A percentile compares a stretch with the other conserved stretches of the same genome.
These are phyloP conservation scores for Mus spretus DNA, from an alignment of 2,797 vertebrate species.

Conservation along the genomic window DNA sequence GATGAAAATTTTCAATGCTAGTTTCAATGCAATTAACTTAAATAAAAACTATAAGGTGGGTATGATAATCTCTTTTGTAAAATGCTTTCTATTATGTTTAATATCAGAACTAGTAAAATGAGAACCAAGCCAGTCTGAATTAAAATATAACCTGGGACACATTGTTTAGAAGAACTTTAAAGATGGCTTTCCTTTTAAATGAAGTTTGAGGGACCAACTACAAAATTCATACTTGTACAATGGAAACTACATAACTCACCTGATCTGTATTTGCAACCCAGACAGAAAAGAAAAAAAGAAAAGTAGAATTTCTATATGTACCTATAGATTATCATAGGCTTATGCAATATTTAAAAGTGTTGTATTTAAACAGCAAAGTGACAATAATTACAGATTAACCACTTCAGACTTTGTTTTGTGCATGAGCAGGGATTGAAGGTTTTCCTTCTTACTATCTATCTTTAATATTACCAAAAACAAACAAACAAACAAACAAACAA, in stretches of 20 bases:
- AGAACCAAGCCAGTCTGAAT: not conserved
- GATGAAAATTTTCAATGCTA: constrained; percentile 1
- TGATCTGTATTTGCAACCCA: not conserved
- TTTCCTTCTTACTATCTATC: not conserved
- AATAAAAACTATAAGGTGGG: not conserved
- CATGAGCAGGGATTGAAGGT: not conserved
- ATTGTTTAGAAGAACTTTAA: not conserved
- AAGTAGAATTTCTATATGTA: not conserved
- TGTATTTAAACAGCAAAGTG: not conserved
- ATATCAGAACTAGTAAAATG: not conserved
- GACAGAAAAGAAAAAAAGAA: not conserved
- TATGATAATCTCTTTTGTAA: not conserved
- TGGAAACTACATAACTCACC: not conserved
- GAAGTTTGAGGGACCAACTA: not conserved
- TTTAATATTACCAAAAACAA: not conserved
- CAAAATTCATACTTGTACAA: not conserved
- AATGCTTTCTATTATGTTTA: not conserved
- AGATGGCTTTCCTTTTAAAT: constrained; percentile 7
- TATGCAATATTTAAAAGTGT: not conserved
- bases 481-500: not conserved
- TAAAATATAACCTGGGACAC: not conserved
- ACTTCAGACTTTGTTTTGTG: not conserved
- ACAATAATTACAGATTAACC: not conserved
- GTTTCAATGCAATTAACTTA: not conserved
- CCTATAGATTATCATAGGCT: not conserved